A percentile compares a stretch with the other conserved stretches of the same genome.
phyloP scores from a whole-genome alignment of 1,140 invertebrate genomes.

The Apis mellifera region Amel_HAv3.1 CM009936.2:5630501-5631000 shows the following conservation, averaged over 20 bases:
- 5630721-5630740: not conserved
- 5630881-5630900: conserved; percentile 29
- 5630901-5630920: not conserved
- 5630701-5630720: conserved; percentile 38
- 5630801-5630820: conserved; percentile 65
- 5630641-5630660: conserved; percentile 17
- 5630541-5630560: conserved; percentile 31
- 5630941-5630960: conserved; percentile 8
- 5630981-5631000: not conserved
- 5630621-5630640: not conserved
- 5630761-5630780: conserved; percentile 71
- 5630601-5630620: not conserved
- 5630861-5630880: conserved; percentile 1
- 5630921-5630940: conserved; percentile 23
- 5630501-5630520: conserved; percentile 2
- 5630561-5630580: conserved; percentile 19
- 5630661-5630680: not conserved
- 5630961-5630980: too few species aligned
- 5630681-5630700: conserved; percentile 34
- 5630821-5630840: conserved; percentile 10
- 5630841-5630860: not conserved
- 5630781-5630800: conserved; percentile 75
- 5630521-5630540: not conserved
- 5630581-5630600: conserved; percentile 14
- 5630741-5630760: not conserved